Conservation (phyloP, 35 echinoderm and acorn worm species). For the Ptychodera flava region DNA sequence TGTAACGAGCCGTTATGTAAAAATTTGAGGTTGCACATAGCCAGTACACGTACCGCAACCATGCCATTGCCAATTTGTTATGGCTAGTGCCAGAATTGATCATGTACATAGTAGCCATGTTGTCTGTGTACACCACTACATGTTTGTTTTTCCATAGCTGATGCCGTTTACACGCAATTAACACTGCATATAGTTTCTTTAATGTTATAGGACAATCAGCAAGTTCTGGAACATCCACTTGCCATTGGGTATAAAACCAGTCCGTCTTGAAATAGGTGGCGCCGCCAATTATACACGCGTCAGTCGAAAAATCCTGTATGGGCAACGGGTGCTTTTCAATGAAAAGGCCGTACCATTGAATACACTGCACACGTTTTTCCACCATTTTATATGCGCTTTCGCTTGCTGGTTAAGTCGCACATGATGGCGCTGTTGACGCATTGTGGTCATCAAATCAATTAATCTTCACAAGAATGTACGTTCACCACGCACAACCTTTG, state of each 20-base stretch:
- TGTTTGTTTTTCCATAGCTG: background rate
- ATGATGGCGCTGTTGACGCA: background rate
- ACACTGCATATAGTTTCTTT: background rate
- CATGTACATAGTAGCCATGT: background rate
- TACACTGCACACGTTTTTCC: background rate
- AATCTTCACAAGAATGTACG: background rate
- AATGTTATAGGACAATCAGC: background rate
- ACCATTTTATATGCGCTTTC: background rate
- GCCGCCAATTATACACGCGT: background rate
- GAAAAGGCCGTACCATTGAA: background rate
- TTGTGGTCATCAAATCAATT: background rate
- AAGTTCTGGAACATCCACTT: background rate
- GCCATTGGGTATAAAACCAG: background rate
- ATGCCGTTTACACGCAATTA: background rate
- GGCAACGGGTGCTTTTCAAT: background rate
- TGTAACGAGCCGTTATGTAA: background rate
- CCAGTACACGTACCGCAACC: background rate
- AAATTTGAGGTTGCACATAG: background rate
- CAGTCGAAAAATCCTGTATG: no score
- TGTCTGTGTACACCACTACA: background rate
- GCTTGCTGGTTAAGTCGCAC: background rate
- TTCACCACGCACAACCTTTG: background rate
- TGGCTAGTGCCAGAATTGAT: background rate
- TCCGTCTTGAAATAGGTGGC: background rate
- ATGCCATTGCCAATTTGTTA: background rate